A percentile compares a stretch with the other conserved stretches of the same genome.
Conservation (phyloP, 2,888 invertebrate species). For the Andrena bicolor region DNA sequence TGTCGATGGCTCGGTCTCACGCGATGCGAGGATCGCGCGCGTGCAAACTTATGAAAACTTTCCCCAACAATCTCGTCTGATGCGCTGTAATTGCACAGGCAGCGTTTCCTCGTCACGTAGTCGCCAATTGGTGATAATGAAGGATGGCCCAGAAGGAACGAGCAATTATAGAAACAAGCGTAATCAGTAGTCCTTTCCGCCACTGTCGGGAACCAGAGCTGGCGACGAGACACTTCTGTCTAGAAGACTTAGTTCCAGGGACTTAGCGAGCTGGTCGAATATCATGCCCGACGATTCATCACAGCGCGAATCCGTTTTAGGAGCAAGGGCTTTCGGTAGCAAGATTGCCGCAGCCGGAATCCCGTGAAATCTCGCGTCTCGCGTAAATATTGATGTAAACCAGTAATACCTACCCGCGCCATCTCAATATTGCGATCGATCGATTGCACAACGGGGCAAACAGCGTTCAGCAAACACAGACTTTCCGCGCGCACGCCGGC, state of each 20-base stretch:
- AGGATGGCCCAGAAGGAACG: conserved; percentile 17
- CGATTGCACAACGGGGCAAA: conserved; percentile 62
- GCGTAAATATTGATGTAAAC: conserved; percentile 70
- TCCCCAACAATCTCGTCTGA: conserved; percentile 52
- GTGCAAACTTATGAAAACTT: conserved; percentile 43
- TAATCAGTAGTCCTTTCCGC: too few relatives aligned
- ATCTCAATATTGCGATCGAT: conserved; percentile 68
- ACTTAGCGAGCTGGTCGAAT: not conserved
- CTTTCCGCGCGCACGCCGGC: conserved; percentile 33
- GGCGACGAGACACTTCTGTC: not conserved
- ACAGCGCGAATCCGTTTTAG: conserved; percentile 8
- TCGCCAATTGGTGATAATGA: not conserved
- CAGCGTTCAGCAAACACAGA: conserved; percentile 61
- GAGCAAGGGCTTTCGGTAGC: not conserved
- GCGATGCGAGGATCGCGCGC: conserved; percentile 23
- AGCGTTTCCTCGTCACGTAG: conserved; percentile 26
- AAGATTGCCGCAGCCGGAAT: conserved; percentile 30
- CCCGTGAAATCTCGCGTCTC: conserved; percentile 58
- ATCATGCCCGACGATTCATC: not conserved
- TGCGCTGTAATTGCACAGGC: conserved; percentile 28
- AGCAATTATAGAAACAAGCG: conserved; percentile 1
- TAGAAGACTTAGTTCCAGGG: not conserved
- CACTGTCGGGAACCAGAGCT: too few relatives aligned
- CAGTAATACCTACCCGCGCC: conserved; percentile 43
- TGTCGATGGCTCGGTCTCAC: conserved; percentile 54